Conservation (phyloP, 2,113 vertebrate genomes). For the Lichenostomus cassidix region DNA sequence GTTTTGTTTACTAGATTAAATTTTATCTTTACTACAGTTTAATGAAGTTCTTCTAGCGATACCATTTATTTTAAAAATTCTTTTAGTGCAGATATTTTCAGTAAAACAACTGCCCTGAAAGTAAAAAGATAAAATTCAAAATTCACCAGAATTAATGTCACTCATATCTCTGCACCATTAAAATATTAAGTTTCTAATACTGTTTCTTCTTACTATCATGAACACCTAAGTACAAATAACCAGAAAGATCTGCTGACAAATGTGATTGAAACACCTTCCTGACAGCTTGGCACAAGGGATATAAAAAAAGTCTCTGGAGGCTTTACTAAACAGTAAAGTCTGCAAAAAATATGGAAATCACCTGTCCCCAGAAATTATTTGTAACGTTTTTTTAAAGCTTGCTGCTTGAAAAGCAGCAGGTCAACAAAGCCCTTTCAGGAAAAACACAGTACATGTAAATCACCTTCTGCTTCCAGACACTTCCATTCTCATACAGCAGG, state of each 20-base stretch:
- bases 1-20: neutral
- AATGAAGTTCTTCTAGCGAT: neutral
- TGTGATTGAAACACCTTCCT: neutral
- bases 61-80: accelerated
- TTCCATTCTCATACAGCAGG: neutral
- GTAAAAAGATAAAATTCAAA: neutral
- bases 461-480: neutral
- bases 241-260: neutral
- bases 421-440: neutral
- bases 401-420: neutral
- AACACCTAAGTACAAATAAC: neutral
- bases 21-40: neutral
- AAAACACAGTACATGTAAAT: neutral
- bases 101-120: neutral
- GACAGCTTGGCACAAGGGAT: neutral
- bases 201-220: neutral
- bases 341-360: neutral
- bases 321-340: neutral
- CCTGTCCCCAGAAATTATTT: neutral
- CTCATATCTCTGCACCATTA: neutral
- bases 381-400: neutral
- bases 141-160: neutral
- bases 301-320: neutral
- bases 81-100: neutral
- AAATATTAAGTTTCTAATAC: neutral